Evolutionary conservation across 2,888 invertebrate genomes (phyloP), one percentile per base, ranked within the genome.

Genomic region (Argyra leucocephala): DNA sequence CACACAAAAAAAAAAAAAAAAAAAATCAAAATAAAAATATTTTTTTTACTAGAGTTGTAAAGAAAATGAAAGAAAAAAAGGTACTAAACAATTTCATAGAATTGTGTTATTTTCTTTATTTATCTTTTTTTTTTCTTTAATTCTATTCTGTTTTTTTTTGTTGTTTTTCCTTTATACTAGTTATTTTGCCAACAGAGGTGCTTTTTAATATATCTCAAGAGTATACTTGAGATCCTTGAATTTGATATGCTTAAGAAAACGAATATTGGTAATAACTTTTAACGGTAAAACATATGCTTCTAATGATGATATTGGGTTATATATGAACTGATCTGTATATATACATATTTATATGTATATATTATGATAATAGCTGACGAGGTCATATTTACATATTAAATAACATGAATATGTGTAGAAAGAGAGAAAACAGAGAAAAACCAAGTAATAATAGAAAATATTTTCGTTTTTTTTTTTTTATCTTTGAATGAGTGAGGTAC

Each of bases 171-270:
- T 15, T 9, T 15, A 48, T n/a, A n/a, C n/a, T n/a, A n/a, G n/a
- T n/a, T n/a, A n/a, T n/a, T n/a, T n/a, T n/a, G 15, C 12, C 12
- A 18, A 48, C 18, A 48, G 48, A 48, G 48, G n/a, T 48, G n/a
- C 48, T 48, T 15, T n/a, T 48, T 48, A 48, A 48, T 48, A 48
- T 18, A 48, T 48, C 48, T 48, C 18, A 37, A 15, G n/a, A 12
- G 48, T 48, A 48, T 48, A 48, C 48, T 48, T 48, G n/a, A 18
- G 48, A 48, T 48, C n/a, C 48, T 48, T 48, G 48, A 48, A n/a
- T 48, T 18, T 48, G 31, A 31, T 31, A 31, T 31, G 31, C 31
- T 48, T 18, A 48, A 48, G 48, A 48, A 48, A 48, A 15, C 48
- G 48, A 48, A 31, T 31, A 31, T 10, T 10, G 31, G 31, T 31